Evolutionary conservation across 1,140 invertebrate species (phyloP).

Genomic region (Hypsibius dujardini): DNA sequence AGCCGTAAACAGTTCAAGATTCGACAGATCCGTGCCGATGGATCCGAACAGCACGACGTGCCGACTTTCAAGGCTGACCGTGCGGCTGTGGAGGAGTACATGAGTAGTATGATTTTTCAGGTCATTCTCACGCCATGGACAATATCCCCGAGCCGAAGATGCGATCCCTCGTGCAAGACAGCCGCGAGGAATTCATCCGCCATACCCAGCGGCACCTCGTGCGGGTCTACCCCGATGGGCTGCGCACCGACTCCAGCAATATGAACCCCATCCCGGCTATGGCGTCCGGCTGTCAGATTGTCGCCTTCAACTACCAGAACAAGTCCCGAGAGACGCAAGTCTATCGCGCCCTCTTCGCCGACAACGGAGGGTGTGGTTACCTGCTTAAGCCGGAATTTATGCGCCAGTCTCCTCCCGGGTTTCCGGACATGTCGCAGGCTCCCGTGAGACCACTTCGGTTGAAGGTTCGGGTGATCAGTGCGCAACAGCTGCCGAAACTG

Average conservation of each 20-base stretch:
- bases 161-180: conserved; percentile 32
- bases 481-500: conserved; percentile 44
- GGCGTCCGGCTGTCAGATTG: conserved; percentile 42
- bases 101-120: no score
- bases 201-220: conserved; percentile 39
- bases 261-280: conserved; percentile 43
- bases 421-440: conserved; percentile 37
- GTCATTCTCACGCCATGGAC: conserved; percentile 37
- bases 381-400: conserved; percentile 44
- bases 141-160: conserved; percentile 41
- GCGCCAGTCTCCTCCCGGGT: conserved; percentile 38
- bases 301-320: conserved; percentile 72
- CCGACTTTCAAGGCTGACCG: no score
- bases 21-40: no score
- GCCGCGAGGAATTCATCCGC: conserved; percentile 39
- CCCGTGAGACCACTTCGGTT: conserved; percentile 35
- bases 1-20: no score
- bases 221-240: conserved; percentile 38
- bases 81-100: no score
- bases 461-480: conserved; percentile 41
- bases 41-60: no score
- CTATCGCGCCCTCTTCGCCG: conserved; percentile 41
- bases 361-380: conserved; percentile 49
- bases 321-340: conserved; percentile 53
- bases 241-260: conserved; percentile 41